Evolutionary conservation across 1,140 invertebrate genomes (phyloP).

Genomic region (Dreissena polymorpha): DNA sequence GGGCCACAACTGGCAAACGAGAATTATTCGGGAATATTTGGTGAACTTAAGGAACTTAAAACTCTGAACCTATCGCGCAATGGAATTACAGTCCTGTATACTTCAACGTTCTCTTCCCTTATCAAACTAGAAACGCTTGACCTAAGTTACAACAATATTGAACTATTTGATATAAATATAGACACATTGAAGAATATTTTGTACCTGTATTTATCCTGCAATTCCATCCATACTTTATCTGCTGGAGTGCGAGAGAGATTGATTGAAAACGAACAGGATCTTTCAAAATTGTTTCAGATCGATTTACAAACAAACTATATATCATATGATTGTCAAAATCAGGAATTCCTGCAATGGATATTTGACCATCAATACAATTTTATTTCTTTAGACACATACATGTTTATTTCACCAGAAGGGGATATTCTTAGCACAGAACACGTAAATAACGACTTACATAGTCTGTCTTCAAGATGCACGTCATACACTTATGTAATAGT

Average conservation of each 20-base stretch:
- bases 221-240: constrained; percentile 11
- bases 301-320: constrained; percentile 41
- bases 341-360: constrained; percentile 25
- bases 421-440: neutral
- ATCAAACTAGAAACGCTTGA: neutral
- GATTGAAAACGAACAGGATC: neutral
- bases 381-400: neutral
- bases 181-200: neutral
- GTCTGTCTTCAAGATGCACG: neutral
- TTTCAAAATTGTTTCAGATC: constrained; percentile 1
- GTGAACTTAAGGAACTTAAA: neutral
- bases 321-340: constrained; percentile 13
- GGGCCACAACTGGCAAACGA: neutral
- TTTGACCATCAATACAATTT: neutral
- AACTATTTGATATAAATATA: constrained; percentile 5
- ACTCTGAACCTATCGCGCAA: constrained; percentile 1
- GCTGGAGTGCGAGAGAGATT: neutral
- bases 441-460: neutral
- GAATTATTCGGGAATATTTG: neutral
- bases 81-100: neutral
- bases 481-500: constrained; percentile 13
- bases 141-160: constrained; percentile 27
- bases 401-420: neutral
- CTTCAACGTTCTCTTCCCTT: neutral
- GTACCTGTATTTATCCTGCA: constrained; percentile 3